Evolutionary conservation across 2,113 vertebrate species (phyloP).

Genomic region (Trogon surrucura): DNA sequence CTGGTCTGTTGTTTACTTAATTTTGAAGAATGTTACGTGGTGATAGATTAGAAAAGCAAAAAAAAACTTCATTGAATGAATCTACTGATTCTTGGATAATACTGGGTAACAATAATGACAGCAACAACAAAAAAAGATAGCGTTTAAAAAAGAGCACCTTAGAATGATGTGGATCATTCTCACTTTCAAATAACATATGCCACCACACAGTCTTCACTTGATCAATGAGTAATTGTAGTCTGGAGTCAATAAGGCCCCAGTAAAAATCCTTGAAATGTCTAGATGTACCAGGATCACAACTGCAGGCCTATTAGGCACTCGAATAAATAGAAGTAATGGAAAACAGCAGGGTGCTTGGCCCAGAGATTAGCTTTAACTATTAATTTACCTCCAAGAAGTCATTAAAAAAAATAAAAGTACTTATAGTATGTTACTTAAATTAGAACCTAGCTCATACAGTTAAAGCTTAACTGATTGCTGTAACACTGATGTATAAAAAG

Average conservation of each 20-base stretch:
- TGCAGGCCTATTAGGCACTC: neutral
- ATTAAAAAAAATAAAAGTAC: neutral
- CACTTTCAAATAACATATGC: slow-evolving; percentile 35
- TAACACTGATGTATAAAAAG: neutral
- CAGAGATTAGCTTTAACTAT: neutral
- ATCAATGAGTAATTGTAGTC: neutral
- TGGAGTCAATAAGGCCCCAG: neutral
- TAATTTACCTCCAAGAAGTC: neutral
- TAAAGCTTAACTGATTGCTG: neutral
- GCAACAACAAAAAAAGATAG: neutral
- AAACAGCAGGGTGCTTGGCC: neutral
- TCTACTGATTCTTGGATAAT: neutral
- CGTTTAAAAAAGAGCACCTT: neutral
- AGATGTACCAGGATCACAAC: neutral
- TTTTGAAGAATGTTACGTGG: neutral
- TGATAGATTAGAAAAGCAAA: neutral
- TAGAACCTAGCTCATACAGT: neutral
- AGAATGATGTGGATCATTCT: slow-evolving; percentile 17
- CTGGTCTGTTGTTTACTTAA: neutral
- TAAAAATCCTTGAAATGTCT: neutral
- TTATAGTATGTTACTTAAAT: neutral
- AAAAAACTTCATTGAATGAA: neutral
- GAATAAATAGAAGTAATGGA: neutral
- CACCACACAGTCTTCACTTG: neutral
- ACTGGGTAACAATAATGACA: neutral